A percentile compares a stretch with the other conserved stretches of the same genome.
These are phyloP conservation scores for Pammene fasciana DNA, from an alignment of 2,888 invertebrate species.

Conservation along the genomic window DNA sequence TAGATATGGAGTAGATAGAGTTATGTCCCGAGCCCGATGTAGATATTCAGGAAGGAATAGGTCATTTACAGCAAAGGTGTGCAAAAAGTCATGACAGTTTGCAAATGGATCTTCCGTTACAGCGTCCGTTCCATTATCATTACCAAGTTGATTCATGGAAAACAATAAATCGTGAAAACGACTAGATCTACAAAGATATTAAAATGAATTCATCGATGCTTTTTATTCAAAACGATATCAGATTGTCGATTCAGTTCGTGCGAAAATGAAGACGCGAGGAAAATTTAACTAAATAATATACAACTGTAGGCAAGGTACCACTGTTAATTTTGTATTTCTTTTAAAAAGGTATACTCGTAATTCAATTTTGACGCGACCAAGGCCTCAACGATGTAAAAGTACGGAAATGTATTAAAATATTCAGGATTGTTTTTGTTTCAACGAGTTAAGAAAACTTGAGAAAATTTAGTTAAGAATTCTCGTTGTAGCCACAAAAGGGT, in stretches of 20 bases:
- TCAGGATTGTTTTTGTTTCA: slow-evolving; percentile 59
- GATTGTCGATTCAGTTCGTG: slow-evolving; percentile 12
- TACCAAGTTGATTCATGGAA: slow-evolving; percentile 33
- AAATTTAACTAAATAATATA: slow-evolving; percentile 39
- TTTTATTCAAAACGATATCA: slow-evolving; percentile 25
- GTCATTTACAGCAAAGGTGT: slow-evolving; percentile 29
- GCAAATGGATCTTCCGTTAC: slow-evolving; percentile 35
- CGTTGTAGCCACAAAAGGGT: slow-evolving; percentile 46
- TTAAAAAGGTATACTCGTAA: slow-evolving; percentile 48
- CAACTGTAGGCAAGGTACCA: too few species aligned
- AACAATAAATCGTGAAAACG: slow-evolving; percentile 36
- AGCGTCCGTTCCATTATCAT: slow-evolving; percentile 35
- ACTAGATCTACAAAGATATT: slow-evolving; percentile 29
- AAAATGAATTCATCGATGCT: slow-evolving; percentile 30
- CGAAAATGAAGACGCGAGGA: slow-evolving; percentile 29
- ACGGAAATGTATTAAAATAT: slow-evolving; percentile 60
- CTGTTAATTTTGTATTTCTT: not conserved
- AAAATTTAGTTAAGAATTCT: slow-evolving; percentile 54
- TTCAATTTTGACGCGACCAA: slow-evolving; percentile 56
- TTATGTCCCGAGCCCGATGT: slow-evolving; percentile 2
- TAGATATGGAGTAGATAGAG: not conserved
- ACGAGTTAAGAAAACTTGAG: slow-evolving; percentile 48
- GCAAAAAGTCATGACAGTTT: slow-evolving; percentile 29
- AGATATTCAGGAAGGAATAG: slow-evolving; percentile 15
- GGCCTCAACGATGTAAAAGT: slow-evolving; percentile 50